Evolutionary conservation across 2,888 invertebrate species (phyloP).

Genomic region (Polietes domitor): DNA sequence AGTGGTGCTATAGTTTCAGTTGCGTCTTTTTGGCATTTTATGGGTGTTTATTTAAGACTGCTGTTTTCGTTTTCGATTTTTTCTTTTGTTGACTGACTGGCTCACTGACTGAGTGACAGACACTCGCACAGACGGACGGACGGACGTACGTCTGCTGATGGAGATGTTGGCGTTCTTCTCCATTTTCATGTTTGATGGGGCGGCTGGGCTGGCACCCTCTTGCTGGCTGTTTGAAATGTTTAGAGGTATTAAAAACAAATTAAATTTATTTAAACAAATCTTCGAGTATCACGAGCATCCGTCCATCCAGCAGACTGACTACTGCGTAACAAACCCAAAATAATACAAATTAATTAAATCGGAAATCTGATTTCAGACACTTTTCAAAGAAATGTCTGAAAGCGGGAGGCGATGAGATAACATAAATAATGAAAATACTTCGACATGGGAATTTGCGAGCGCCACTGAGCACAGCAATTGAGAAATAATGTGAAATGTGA

Average conservation of each 20-base stretch:
- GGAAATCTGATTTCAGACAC: too few species aligned
- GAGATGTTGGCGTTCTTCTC: neutral
- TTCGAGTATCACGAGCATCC: neutral
- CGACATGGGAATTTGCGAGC: too few species aligned
- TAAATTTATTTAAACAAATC: constrained; percentile 25
- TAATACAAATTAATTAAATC: too few species aligned
- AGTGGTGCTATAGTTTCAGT: neutral
- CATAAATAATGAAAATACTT: too few species aligned
- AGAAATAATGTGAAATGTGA: too few species aligned
- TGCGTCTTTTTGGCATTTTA: neutral
- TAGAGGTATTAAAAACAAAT: neutral
- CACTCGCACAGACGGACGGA: neutral
- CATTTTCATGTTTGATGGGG: neutral
- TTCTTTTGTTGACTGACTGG: neutral
- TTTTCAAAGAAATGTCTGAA: too few species aligned
- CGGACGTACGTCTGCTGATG: neutral
- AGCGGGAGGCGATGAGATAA: too few species aligned
- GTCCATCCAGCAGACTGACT: too few species aligned
- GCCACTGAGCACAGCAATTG: too few species aligned
- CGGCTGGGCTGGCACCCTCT: neutral
- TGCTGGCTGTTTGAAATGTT: neutral
- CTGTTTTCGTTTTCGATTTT: neutral
- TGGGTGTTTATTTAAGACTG: constrained; percentile 3
- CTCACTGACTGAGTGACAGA: neutral
- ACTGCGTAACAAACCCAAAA: too few species aligned